Evolutionary conservation across 2,797 vertebrate genomes (phyloP), one percentile per base, ranked within the genome.

Genomic region (Anniella stebbinsi): DNA sequence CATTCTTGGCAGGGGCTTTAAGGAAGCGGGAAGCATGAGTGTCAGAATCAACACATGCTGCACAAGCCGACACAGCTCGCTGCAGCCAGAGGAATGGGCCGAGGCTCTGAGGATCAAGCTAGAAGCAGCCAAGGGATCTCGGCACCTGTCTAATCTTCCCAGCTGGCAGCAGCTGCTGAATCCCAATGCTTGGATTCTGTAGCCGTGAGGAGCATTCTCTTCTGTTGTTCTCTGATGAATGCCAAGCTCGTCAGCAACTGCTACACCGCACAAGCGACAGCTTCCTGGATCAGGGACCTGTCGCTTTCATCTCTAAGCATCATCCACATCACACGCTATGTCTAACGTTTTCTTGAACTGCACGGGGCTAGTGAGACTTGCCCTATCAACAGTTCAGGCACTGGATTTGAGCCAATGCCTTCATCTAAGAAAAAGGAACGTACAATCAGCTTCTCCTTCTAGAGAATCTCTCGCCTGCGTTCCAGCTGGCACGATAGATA

Each of bases 381-480:
- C 88, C 66, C 90, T 91, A 4, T 0, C 88, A 91, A 70, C 84
- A 88, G 73, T 92, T 92, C 86, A 92, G 94, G 92, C 83, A 70
- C 69, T 94, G 84, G 93, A 90, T 90, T 91, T 77, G 38, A 93
- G 91, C 94, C 92, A 91, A 84, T 23, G 84, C 88, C 75, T 91
- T 86, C 86, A 91, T 45, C 91, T 57, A 92, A 41, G 48, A 54
- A 30, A 87, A 86, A 91, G 87, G 38, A 87, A 76, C 33, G 63
- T 63, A 30, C 87, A 91, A 77, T 87, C 33, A 88, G 77, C 81
- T 95, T 63, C 87, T 60, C 33, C 93, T 80, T 23, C 60, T 21
- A 63, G 60, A 91, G 63, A 86, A 84, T 92, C 83, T 13, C 87
- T 93, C 94, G 92, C 94, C 90, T 93, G 91, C 93, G 95, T 93